A percentile compares a stretch with the other conserved stretches of the same genome.
These are phyloP conservation scores for Coregonus sp. DNA, from an alignment of 2,797 vertebrate species.

Conservation along the genomic window DNA sequence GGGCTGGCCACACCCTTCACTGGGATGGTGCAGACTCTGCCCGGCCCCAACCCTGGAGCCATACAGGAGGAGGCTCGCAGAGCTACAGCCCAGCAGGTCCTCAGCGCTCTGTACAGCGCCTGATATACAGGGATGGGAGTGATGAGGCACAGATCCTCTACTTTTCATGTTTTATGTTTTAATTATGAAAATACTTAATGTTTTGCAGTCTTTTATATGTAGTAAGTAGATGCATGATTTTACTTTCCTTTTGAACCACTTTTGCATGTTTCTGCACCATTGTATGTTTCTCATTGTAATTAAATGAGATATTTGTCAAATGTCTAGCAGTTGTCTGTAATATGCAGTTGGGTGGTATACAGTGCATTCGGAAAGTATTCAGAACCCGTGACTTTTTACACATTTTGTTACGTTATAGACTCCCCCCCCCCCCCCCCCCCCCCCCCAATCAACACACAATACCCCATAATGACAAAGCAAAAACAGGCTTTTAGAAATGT, in stretches of 20 bases:
- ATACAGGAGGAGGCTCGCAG: constrained; percentile 50
- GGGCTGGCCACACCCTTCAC: constrained; percentile 54
- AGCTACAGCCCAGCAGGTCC: constrained; percentile 59
- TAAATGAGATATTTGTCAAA: constrained; percentile 50
- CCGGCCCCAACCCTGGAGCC: constrained; percentile 10
- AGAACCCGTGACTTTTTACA: no score
- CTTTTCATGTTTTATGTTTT: constrained; percentile 53
- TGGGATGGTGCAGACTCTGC: constrained; percentile 61
- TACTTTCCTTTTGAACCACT: constrained; percentile 19
- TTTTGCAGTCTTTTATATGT: neutral
- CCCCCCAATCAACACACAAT: no score
- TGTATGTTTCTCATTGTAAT: constrained; percentile 56
- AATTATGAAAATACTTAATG: constrained; percentile 22
- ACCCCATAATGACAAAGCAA: no score
- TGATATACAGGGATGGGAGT: neutral
- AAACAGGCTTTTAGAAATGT: no score
- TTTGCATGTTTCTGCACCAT: constrained; percentile 48
- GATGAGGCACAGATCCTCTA: neutral
- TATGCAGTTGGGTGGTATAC: no score
- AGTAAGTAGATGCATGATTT: constrained; percentile 1
- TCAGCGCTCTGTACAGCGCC: constrained; percentile 38
- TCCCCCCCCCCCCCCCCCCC: no score
- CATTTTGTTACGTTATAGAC: no score
- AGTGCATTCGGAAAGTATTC: no score
- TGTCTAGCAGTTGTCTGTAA: no score